Evolutionary conservation across 1,140 invertebrate species (phyloP), one percentile per base, ranked within the genome.

Genomic region (Platyura marginata): DNA sequence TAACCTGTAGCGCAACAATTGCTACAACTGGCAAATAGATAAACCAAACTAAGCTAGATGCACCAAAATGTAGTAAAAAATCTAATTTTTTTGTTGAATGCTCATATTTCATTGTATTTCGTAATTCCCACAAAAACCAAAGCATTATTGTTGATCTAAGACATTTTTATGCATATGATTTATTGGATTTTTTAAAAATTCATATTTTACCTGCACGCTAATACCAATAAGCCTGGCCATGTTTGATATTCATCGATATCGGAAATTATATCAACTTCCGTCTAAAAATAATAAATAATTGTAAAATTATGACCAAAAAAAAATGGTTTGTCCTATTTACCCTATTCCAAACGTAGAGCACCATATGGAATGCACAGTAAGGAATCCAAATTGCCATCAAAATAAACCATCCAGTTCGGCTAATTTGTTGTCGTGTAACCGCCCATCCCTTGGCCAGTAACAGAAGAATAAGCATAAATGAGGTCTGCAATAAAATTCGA

Each of bases 201-300:
- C n/a, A n/a, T n/a, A 23, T 15, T 13, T 15, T 46, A 61, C 56
- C 59, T 57, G 40, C 59, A 44, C 10, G 82, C 75, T 1, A 96
- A 70, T 33, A 92, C 90, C 36, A 95, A 71, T 79, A 89, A 93
- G 3, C 92, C 91, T 3, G 91, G 90, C 82, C 87, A 91, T 6
- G 91, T 95, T 65, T 96, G 89, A 63, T 93, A 97, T 55, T 94
- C 89, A 60, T 95, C 90, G 42, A 92, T 88, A 54, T 96, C 90
- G 62, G 92, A 87, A 51, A 95, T 89, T 35, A 92, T 87, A 62
- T 95, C 87, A 23, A 95, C 81, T 68, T 93, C 89, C 34, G 82
- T 90, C 89, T 94, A 56, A 18, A 76, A 67, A 47, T 32, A 39
- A 44, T 39, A 51, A 43, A 39, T 44, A 40, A 33, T 40, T 13